Evolutionary conservation across 2,888 invertebrate species (phyloP).

Genomic region (Melipona beecheii): DNA sequence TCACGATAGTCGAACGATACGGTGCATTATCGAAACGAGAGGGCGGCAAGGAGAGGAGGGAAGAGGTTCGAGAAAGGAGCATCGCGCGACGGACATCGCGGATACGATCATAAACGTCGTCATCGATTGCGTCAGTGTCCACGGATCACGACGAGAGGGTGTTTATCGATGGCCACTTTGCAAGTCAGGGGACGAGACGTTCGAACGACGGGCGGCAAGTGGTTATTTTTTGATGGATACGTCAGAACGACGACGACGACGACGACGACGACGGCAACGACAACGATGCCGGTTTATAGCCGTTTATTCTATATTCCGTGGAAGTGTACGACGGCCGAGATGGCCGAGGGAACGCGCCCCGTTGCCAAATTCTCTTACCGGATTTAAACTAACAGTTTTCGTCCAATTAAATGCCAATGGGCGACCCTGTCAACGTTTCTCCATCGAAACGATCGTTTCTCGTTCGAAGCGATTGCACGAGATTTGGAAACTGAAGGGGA

Average conservation of each 20-base stretch:
- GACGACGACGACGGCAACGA: conserved; percentile 13
- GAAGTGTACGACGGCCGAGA: conserved; percentile 19
- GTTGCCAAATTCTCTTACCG: conserved; percentile 59
- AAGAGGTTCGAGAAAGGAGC: neutral
- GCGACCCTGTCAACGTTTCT: neutral
- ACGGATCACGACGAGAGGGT: conserved; percentile 35
- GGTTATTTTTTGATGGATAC: conserved; percentile 71
- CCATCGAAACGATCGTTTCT: neutral
- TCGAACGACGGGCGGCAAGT: conserved; percentile 57
- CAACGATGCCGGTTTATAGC: conserved; percentile 6
- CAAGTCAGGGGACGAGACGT: conserved; percentile 28
- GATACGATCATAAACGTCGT: conserved; percentile 53
- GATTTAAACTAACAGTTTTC: conserved; percentile 58
- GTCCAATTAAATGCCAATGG: conserved; percentile 62
- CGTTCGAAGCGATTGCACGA: neutral
- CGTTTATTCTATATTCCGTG: conserved; percentile 36
- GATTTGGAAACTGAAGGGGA: neutral
- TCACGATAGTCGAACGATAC: neutral
- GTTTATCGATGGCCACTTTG: conserved; percentile 67
- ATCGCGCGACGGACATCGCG: conserved; percentile 17
- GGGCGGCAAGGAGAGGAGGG: neutral
- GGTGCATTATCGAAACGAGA: conserved; percentile 9
- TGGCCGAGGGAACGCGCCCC: neutral
- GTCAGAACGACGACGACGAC: conserved; percentile 51
- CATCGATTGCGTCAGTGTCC: conserved; percentile 62